Evolutionary conservation across 2,888 invertebrate genomes (phyloP).

Genomic region (Meganola albula): DNA sequence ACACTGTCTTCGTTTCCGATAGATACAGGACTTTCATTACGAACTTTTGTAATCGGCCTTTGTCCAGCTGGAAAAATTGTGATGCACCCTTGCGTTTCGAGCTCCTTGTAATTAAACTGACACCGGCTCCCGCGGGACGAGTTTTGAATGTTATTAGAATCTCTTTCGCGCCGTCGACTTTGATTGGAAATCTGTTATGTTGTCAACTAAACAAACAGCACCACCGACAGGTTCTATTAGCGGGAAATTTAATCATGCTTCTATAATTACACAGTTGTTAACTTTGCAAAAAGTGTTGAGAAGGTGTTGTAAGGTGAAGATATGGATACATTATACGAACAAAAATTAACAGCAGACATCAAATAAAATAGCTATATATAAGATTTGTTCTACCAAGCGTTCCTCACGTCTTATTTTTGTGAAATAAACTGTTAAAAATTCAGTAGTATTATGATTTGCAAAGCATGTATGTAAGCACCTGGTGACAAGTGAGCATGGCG

Average conservation of each 20-base stretch:
- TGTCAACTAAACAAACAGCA: slow-evolving; percentile 38
- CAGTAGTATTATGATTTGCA: slow-evolving; percentile 13
- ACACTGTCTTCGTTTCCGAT: too few relatives aligned
- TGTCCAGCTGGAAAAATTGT: slow-evolving; percentile 69
- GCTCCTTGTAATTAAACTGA: slow-evolving; percentile 72
- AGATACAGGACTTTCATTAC: slow-evolving; percentile 69
- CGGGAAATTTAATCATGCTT: slow-evolving; percentile 24
- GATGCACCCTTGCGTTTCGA: slow-evolving; percentile 50
- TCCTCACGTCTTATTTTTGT: too few relatives aligned
- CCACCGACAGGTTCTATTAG: too few relatives aligned
- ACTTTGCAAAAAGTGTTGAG: too few relatives aligned
- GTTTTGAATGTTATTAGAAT: slow-evolving; percentile 77
- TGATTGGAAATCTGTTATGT: slow-evolving; percentile 67
- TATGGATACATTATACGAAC: too few relatives aligned
- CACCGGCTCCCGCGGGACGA: slow-evolving; percentile 66
- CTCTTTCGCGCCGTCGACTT: slow-evolving; percentile 68
- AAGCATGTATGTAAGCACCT: slow-evolving; percentile 18
- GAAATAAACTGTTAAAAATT: slow-evolving; percentile 8
- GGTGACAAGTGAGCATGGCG: slow-evolving; percentile 32
- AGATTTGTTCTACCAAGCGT: too few relatives aligned
- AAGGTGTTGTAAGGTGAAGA: too few relatives aligned
- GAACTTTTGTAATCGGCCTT: slow-evolving; percentile 76
- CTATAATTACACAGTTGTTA: too few relatives aligned
- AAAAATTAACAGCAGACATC: too few relatives aligned
- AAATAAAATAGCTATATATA: too few relatives aligned